Evolutionary conservation across 2,797 vertebrate species (phyloP).

Genomic region (Tolypeutes matacus): DNA sequence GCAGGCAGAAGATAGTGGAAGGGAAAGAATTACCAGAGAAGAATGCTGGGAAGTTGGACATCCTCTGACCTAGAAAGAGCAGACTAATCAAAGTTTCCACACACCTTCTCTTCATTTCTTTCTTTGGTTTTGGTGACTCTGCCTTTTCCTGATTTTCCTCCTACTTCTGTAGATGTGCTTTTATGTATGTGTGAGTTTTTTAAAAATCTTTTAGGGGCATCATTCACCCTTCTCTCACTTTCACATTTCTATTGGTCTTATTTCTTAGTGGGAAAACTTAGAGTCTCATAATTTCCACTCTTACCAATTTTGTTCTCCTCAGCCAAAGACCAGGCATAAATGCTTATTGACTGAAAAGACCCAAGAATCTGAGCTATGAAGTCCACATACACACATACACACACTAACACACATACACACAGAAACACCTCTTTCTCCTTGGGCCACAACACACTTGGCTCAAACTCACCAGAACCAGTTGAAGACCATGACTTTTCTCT

Average conservation of each 20-base stretch:
- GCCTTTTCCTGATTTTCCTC: neutral
- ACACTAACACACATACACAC: neutral
- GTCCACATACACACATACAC: fast-evolving
- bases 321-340: neutral
- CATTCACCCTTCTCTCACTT: neutral
- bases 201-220: neutral
- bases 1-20: neutral
- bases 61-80: neutral
- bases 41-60: fast-evolving
- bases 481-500: neutral
- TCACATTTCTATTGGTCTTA: constrained; percentile 4
- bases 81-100: neutral
- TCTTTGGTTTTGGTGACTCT: neutral
- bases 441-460: neutral
- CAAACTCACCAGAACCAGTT: neutral
- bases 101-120: neutral
- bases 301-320: neutral
- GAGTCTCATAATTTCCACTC: neutral
- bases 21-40: fast-evolving
- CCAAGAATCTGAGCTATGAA: neutral
- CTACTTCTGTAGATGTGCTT: neutral
- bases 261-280: neutral
- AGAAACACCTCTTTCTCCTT: neutral
- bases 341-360: neutral
- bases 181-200: neutral